Percentiles rank a stretch among this genome's conserved stretches.
phyloP scores from a whole-genome alignment of 2,113 vertebrate genomes.

The Callopanchax toddi region DNA sequence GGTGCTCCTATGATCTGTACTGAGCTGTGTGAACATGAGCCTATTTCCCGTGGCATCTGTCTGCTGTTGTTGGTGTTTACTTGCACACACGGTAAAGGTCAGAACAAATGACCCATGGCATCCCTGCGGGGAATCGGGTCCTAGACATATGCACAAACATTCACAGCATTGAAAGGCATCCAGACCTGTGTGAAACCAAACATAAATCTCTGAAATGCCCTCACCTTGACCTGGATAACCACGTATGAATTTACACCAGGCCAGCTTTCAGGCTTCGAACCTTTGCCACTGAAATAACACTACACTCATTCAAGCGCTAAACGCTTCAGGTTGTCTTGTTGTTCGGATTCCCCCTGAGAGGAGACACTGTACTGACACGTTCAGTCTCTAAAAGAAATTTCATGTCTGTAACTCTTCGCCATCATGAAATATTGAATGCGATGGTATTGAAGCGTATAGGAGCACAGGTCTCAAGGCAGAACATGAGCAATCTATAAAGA shows the following conservation, averaged over 20 bases:
- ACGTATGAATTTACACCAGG: conserved; percentile 17
- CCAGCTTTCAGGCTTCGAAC: neutral
- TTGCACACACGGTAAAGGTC: conserved; percentile 52
- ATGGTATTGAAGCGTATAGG: conserved; percentile 57
- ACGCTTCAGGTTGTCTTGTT: conserved; percentile 5
- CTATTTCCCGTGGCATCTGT: conserved; percentile 34
- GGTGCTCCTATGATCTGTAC: neutral
- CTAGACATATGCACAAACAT: conserved; percentile 14
- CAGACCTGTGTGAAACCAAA: conserved; percentile 13
- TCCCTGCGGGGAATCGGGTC: conserved; percentile 34
- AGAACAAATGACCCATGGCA: conserved; percentile 42
- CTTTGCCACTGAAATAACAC: conserved; percentile 14
- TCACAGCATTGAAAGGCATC: conserved; percentile 6
- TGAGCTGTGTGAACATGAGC: conserved; percentile 17
- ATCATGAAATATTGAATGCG: conserved; percentile 62
- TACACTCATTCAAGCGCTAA: conserved; percentile 1
- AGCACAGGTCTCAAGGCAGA: conserved; percentile 48
- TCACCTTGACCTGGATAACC: conserved; percentile 29
- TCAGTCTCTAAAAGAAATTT: conserved; percentile 28
- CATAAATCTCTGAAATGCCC: conserved; percentile 20
- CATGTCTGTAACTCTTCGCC: conserved; percentile 39
- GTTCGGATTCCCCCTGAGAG: conserved; percentile 20
- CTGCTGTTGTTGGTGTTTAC: conserved; percentile 39
- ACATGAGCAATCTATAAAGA: conserved; percentile 45
- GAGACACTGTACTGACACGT: conserved; percentile 14